Percentiles rank a stretch among this genome's conserved stretches.
phyloP scores from a whole-genome alignment of 1,140 invertebrate genomes.

The Calycopis cecrops region DNA sequence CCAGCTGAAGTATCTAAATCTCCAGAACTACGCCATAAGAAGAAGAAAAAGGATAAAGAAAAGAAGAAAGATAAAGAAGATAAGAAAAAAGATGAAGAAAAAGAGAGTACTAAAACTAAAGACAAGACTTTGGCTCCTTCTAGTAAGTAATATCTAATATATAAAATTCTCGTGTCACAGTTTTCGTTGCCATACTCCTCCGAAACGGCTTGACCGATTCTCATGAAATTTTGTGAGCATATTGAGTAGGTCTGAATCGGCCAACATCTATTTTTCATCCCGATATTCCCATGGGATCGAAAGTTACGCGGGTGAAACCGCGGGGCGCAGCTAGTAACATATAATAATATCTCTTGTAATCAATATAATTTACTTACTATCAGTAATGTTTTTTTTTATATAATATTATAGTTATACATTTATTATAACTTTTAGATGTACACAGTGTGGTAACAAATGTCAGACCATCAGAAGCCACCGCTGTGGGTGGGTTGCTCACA shows the following conservation, averaged over 20 bases:
- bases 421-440: constrained; percentile 48
- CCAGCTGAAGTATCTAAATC: constrained; percentile 45
- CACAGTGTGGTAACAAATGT: constrained; percentile 71
- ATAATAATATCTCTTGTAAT: too few relatives aligned
- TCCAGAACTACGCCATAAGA: constrained; percentile 57
- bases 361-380: too few relatives aligned
- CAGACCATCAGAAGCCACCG: constrained; percentile 79
- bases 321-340: too few relatives aligned
- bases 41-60: constrained; percentile 64
- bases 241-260: too few relatives aligned
- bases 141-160: constrained; percentile 39
- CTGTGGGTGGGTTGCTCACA: constrained; percentile 80
- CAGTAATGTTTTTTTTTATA: neutral
- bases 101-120: constrained; percentile 55
- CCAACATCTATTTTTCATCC: too few relatives aligned
- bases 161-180: neutral
- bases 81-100: constrained; percentile 43
- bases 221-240: too few relatives aligned
- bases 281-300: too few relatives aligned
- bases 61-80: constrained; percentile 44
- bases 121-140: constrained; percentile 66
- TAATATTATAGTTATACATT: constrained; percentile 4
- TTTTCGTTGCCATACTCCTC: too few relatives aligned
- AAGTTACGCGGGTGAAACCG: too few relatives aligned
- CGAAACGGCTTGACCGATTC: too few relatives aligned